Conservation (phyloP, 2,888 invertebrate genomes). For the Drosophila heteroneura region DNA sequence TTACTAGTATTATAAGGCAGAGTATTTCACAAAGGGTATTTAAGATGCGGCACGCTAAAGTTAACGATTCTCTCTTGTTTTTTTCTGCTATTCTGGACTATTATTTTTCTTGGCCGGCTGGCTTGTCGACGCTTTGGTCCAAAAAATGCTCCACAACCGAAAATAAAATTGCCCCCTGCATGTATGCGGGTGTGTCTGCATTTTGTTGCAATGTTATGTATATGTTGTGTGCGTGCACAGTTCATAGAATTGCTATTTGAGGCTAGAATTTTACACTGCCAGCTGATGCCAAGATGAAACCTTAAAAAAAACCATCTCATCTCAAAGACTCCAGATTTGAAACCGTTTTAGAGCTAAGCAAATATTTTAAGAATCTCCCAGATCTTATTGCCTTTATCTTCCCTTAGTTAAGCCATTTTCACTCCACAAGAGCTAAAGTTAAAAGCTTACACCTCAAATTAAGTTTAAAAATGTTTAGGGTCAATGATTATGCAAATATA, state of each 20-base stretch:
- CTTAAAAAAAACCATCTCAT: slow-evolving; percentile 16
- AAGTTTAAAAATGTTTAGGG: too few species aligned
- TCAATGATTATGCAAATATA: not conserved
- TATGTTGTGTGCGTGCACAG: slow-evolving; percentile 64
- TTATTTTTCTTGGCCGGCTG: slow-evolving; percentile 53
- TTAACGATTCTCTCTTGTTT: not conserved
- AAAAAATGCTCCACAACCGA: slow-evolving; percentile 46
- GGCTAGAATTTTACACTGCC: slow-evolving; percentile 49
- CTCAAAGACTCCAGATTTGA: slow-evolving; percentile 9
- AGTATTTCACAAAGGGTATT: slow-evolving; percentile 3
- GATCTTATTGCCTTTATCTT: not conserved
- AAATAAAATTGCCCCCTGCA: slow-evolving; percentile 33
- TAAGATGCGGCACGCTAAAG: not conserved
- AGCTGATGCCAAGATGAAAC: slow-evolving; percentile 42
- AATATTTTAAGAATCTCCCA: not conserved
- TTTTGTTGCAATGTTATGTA: slow-evolving; percentile 50
- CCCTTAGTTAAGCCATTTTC: not conserved
- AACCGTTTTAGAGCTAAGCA: slow-evolving; percentile 3
- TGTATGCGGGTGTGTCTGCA: slow-evolving; percentile 10
- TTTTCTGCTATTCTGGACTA: slow-evolving; percentile 10
- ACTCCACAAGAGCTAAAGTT: not conserved
- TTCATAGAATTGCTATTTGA: slow-evolving; percentile 72
- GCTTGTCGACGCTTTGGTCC: slow-evolving; percentile 44
- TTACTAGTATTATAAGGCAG: not conserved
- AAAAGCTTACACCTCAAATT: not conserved